phyloP scores from a whole-genome alignment of 2,797 vertebrate genomes.

The Florisuga fusca region DNA sequence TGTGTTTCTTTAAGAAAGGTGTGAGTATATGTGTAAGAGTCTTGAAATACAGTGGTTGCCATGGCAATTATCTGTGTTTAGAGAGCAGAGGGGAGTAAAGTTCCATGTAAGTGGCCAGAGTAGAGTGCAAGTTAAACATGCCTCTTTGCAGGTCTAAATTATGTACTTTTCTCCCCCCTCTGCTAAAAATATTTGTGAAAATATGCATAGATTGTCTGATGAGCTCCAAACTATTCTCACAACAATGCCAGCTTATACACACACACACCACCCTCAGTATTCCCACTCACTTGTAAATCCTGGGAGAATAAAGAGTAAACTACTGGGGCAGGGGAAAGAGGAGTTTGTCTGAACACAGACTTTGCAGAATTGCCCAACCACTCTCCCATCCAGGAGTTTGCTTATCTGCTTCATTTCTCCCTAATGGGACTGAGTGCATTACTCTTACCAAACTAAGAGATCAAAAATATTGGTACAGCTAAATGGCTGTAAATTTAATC shows the following conservation, averaged over 20 bases:
- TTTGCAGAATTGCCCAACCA: not conserved
- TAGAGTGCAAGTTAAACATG: conserved; percentile 74
- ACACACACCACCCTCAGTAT: not conserved
- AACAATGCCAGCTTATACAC: not conserved
- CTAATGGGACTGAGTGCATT: conserved; percentile 22
- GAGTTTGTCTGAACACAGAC: not conserved
- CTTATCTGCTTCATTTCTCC: conserved; percentile 53
- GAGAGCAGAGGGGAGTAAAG: conserved; percentile 79
- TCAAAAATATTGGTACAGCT: conserved; percentile 15
- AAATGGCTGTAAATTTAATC: conserved; percentile 39
- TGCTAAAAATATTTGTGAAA: conserved; percentile 59
- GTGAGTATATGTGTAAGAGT: conserved; percentile 72
- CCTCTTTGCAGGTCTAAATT: conserved; percentile 74
- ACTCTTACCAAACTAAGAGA: conserved; percentile 44
- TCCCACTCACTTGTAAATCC: not conserved
- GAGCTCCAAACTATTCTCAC: conserved; percentile 65
- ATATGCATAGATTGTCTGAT: conserved; percentile 60
- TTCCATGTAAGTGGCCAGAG: conserved; percentile 75
- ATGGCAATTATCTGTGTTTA: conserved; percentile 86
- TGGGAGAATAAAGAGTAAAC: not conserved
- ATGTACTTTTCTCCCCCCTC: conserved; percentile 55
- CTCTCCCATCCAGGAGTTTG: not conserved
- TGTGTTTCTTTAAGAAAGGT: conserved; percentile 86
- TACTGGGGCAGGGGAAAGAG: not conserved
- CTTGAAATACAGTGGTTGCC: conserved; percentile 78